phyloP scores from a whole-genome alignment of 2,888 invertebrate genomes.

The Macaria liturata region DNA sequence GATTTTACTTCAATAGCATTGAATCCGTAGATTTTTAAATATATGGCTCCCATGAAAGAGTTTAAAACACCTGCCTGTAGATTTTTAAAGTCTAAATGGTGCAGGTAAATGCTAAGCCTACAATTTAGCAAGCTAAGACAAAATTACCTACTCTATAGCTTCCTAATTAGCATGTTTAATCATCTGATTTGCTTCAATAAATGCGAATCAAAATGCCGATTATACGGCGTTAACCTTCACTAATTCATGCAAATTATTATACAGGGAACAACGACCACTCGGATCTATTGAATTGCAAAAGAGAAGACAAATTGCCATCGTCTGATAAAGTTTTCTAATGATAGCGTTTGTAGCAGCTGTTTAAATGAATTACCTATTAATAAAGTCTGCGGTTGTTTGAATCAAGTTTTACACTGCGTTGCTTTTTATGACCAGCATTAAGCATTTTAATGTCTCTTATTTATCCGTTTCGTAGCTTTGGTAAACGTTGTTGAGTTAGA shows the following conservation, averaged over 20 bases:
- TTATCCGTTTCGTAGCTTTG: not conserved
- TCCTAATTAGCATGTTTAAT: constrained; percentile 62
- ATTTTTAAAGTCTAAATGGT: not conserved
- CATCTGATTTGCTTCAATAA: constrained; percentile 57
- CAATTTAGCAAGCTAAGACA: not conserved
- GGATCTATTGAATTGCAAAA: constrained; percentile 43
- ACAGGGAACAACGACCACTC: constrained; percentile 38
- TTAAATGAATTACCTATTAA: constrained; percentile 8
- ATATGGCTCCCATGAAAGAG: constrained; percentile 62
- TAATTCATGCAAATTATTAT: constrained; percentile 70
- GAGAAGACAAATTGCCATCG: constrained; percentile 42
- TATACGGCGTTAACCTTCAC: constrained; percentile 59
- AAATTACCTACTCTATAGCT: constrained; percentile 1
- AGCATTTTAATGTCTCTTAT: not conserved
- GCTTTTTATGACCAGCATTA: not conserved
- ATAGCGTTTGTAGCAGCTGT: constrained; percentile 21
- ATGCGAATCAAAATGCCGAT: constrained; percentile 55
- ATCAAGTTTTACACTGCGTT: constrained; percentile 4
- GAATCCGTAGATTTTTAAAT: constrained; percentile 61
- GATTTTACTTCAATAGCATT: constrained; percentile 66
- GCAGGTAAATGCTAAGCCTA: not conserved
- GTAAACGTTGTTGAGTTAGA: no score
- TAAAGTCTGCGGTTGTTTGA: constrained; percentile 6
- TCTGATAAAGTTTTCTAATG: constrained; percentile 31
- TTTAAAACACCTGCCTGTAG: constrained; percentile 68